These are phyloP conservation scores for Arenaria interpres DNA, from an alignment of 2,113 vertebrate species.

Conservation along the genomic window DNA sequence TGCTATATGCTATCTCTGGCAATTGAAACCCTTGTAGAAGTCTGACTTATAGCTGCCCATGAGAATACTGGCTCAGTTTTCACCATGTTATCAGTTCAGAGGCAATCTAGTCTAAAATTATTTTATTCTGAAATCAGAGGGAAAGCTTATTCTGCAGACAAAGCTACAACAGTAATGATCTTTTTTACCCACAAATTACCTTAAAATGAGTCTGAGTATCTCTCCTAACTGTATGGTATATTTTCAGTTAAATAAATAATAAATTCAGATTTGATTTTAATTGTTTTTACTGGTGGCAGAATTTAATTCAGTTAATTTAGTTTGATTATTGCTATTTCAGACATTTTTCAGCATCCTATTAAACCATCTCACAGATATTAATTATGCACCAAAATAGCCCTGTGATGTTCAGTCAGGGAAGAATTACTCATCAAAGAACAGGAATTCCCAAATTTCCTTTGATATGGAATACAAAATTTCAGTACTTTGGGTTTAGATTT, in stretches of 20 bases:
- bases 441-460: not conserved
- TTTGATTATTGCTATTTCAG: slow-evolving; percentile 44
- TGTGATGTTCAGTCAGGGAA: not conserved
- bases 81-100: not conserved
- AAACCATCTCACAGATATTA: slow-evolving; percentile 1
- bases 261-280: slow-evolving; percentile 34
- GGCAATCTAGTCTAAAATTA: not conserved
- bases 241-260: slow-evolving; percentile 17
- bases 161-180: not conserved
- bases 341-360: slow-evolving; percentile 15
- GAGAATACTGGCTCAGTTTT: not conserved
- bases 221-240: not conserved
- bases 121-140: not conserved
- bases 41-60: not conserved
- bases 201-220: not conserved
- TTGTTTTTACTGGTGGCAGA: slow-evolving; percentile 28
- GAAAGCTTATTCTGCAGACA: not conserved
- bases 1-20: not conserved
- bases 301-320: slow-evolving; percentile 37
- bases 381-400: not conserved
- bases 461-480: not conserved
- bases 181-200: not conserved
- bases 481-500: not conserved
- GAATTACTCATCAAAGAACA: not conserved
- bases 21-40: not conserved